phyloP scores from a whole-genome alignment of 2,888 invertebrate genomes.

The Cetonia aurata region DNA sequence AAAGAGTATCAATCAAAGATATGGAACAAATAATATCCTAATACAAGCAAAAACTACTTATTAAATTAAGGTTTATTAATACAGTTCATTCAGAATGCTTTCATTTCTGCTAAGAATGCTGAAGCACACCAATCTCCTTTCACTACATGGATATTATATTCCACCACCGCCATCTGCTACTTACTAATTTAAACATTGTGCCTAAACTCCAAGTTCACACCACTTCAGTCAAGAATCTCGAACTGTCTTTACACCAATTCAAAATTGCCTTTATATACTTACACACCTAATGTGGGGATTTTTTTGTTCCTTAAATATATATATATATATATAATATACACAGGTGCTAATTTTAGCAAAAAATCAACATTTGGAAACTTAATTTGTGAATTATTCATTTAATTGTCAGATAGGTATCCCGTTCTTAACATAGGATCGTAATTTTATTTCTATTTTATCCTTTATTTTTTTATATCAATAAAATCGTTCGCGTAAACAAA shows the following conservation, averaged over 20 bases:
- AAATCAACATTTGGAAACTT: slow-evolving; percentile 32
- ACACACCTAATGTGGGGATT: slow-evolving; percentile 22
- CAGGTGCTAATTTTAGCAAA: slow-evolving; percentile 20
- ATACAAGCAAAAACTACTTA: no score
- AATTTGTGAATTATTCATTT: slow-evolving; percentile 40
- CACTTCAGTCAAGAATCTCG: slow-evolving; percentile 1
- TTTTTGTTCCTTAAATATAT: slow-evolving; percentile 12
- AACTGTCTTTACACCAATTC: slow-evolving; percentile 7
- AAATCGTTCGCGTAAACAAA: slow-evolving; percentile 2
- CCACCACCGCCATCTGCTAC: not conserved
- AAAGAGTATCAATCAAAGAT: no score
- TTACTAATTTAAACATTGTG: slow-evolving; percentile 42
- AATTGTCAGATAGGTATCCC: slow-evolving; percentile 24
- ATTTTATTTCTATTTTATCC: slow-evolving; percentile 27
- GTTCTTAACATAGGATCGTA: slow-evolving; percentile 13
- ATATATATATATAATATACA: not conserved
- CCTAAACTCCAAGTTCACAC: slow-evolving; percentile 1
- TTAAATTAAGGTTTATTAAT: no score
- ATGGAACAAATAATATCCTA: no score
- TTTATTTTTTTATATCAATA: slow-evolving; percentile 23
- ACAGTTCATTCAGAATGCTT: no score
- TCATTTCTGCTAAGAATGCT: no score
- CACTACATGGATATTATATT: not conserved
- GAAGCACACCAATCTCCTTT: no score
- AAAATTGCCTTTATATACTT: slow-evolving; percentile 37